Conservation (phyloP, 2,113 vertebrate species). For the Poeciliopsis retropinna region DNA sequence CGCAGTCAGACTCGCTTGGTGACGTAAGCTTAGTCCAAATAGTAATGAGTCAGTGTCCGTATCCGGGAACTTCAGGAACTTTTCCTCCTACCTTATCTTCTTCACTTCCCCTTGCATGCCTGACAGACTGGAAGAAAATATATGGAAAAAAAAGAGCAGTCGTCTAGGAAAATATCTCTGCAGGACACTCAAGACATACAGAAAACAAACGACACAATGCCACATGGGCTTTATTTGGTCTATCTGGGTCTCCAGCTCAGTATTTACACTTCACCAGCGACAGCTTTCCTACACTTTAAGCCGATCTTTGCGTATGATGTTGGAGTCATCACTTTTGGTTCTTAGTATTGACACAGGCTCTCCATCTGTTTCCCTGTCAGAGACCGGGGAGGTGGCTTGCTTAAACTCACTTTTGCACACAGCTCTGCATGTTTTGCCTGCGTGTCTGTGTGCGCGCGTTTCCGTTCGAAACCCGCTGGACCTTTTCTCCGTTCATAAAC, state of each 20-base stretch:
- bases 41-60: conserved; percentile 64
- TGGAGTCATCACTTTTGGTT: conserved; percentile 29
- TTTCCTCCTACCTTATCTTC: conserved; percentile 59
- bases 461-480: conserved; percentile 15
- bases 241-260: conserved; percentile 40
- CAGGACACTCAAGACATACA: conserved; percentile 42
- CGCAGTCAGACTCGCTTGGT: conserved; percentile 38
- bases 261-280: conserved; percentile 63
- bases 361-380: conserved; percentile 34
- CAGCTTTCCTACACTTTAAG: conserved; percentile 35
- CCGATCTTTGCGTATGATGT: conserved; percentile 22
- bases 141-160: conserved; percentile 52
- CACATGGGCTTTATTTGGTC: conserved; percentile 38
- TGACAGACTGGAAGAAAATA: conserved; percentile 42
- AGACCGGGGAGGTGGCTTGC: conserved; percentile 21
- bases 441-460: not conserved
- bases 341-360: conserved; percentile 29
- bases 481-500: not conserved
- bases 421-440: not conserved
- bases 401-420: conserved; percentile 18
- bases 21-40: conserved; percentile 50
- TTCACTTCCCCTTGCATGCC: conserved; percentile 62
- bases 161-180: conserved; percentile 54
- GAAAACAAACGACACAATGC: conserved; percentile 8
- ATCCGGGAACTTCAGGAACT: conserved; percentile 60